Conservation (phyloP, 2,113 vertebrate genomes). For the Chitala chitala region DNA sequence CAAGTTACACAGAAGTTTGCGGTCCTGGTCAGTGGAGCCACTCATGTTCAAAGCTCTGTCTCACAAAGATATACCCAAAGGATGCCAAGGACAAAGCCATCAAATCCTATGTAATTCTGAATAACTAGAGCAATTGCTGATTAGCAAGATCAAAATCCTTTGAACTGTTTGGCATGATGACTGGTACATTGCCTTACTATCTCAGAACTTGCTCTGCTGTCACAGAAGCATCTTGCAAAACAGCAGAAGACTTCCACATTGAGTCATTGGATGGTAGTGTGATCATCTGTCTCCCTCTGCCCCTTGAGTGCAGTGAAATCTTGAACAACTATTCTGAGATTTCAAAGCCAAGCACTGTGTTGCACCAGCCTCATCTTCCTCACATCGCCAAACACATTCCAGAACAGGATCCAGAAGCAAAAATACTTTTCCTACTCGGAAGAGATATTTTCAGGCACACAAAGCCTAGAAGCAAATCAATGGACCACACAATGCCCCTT, state of each 20-base stretch:
- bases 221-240: not conserved
- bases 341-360: not conserved
- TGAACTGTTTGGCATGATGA: not conserved
- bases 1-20: slow-evolving; percentile 1
- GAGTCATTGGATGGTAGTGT: slow-evolving; percentile 3
- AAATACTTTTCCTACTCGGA: slow-evolving; percentile 6
- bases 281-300: not conserved
- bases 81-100: not conserved
- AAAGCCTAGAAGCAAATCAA: slow-evolving; percentile 12
- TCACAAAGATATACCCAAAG: not conserved
- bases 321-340: slow-evolving; percentile 11
- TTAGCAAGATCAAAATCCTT: slow-evolving; percentile 4
- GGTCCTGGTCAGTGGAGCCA: not conserved
- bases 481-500: slow-evolving; percentile 13
- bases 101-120: not conserved
- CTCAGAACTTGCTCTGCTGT: slow-evolving; percentile 21
- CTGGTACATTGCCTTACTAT: not conserved
- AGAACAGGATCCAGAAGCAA: not conserved
- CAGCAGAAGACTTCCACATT: not conserved
- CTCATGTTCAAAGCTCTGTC: not conserved
- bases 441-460: slow-evolving; percentile 16
- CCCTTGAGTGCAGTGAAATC: slow-evolving; percentile 11
- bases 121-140: slow-evolving; percentile 1
- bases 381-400: not conserved
- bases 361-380: slow-evolving; percentile 1